Percentiles rank a stretch among this genome's conserved stretches.
These are phyloP conservation scores for Cantharis rustica DNA, from an alignment of 2,888 invertebrate genomes.

Conservation along the genomic window DNA sequence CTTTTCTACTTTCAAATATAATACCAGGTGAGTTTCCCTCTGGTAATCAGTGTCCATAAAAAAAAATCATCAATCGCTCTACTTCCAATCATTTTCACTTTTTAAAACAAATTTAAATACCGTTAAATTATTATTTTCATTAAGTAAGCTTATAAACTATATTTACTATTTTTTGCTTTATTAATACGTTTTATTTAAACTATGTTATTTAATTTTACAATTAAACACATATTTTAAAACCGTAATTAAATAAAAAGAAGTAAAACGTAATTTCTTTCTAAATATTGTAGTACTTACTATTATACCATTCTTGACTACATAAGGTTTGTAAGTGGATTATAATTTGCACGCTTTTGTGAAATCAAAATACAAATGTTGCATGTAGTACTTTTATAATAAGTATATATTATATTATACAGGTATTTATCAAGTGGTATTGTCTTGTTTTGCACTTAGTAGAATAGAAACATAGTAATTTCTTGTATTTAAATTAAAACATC, in stretches of 20 bases:
- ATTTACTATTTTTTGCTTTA: neutral
- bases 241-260: neutral
- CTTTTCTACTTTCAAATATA: conserved; percentile 34
- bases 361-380: neutral
- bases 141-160: neutral
- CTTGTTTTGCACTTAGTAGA: neutral
- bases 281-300: neutral
- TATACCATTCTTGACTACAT: neutral
- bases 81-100: conserved; percentile 6
- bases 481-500: neutral
- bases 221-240: neutral
- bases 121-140: neutral
- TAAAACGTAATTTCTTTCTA: neutral
- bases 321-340: neutral
- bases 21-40: conserved; percentile 39
- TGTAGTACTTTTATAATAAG: neutral
- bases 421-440: neutral
- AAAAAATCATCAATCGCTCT: conserved; percentile 15
- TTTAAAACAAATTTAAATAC: neutral
- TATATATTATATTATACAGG: neutral
- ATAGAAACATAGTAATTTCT: neutral
- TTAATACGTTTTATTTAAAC: neutral
- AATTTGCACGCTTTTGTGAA: neutral
- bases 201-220: neutral
- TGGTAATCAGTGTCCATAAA: conserved; percentile 18